Percentiles rank a stretch among this genome's conserved stretches.
Evolutionary conservation across 2,888 invertebrate genomes (phyloP).

Genomic region (Proisotoma minuta): DNA sequence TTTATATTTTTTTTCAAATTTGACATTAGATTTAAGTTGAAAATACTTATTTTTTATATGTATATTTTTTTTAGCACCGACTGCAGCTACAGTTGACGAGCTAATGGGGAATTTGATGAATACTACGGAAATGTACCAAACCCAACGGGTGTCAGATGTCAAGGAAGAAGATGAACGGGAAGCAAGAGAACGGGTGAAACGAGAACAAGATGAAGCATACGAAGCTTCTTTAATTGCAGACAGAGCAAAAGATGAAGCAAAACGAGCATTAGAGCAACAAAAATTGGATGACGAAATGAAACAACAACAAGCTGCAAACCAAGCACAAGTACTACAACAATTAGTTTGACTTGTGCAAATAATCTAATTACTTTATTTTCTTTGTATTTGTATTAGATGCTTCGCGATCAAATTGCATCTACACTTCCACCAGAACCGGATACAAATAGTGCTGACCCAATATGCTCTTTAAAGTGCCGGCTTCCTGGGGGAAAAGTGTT

Average conservation of each 20-base stretch:
- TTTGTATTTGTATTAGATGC: constrained; percentile 21
- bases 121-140: constrained; percentile 74
- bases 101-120: constrained; percentile 80
- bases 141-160: constrained; percentile 71
- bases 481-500: constrained; percentile 45
- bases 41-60: neutral
- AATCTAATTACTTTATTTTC: neutral
- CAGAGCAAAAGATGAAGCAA: constrained; percentile 82
- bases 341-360: neutral
- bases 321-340: constrained; percentile 58
- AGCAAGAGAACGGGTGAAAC: constrained; percentile 80
- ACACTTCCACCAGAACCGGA: constrained; percentile 45
- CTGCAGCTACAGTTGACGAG: constrained; percentile 83
- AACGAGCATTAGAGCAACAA: constrained; percentile 69
- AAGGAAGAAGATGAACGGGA: constrained; percentile 81
- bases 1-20: neutral
- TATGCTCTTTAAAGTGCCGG: constrained; percentile 44
- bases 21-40: neutral
- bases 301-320: constrained; percentile 63
- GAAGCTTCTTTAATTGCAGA: constrained; percentile 81
- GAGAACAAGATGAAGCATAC: constrained; percentile 91
- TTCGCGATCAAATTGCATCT: constrained; percentile 34
- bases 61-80: constrained; percentile 53
- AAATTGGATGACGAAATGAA: constrained; percentile 50
- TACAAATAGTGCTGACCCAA: constrained; percentile 32